Evolutionary conservation across 2,888 invertebrate genomes (phyloP).

Genomic region (Onchidella celtica): DNA sequence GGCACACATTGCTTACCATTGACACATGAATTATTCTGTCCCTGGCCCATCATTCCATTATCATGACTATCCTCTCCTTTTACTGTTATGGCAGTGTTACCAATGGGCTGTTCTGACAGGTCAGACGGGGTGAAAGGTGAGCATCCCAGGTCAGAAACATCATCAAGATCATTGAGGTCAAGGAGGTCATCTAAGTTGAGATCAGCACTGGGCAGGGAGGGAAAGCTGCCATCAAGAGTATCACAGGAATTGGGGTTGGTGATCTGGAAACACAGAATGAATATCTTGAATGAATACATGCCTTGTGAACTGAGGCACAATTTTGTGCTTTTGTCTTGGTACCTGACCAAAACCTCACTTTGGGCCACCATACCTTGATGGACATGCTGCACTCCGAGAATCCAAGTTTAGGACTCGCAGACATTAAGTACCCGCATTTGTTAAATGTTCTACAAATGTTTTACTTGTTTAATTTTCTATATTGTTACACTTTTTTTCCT

Average conservation of each 20-base stretch:
- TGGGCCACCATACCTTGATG: too few relatives aligned
- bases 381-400: too few relatives aligned
- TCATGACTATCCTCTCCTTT: background rate
- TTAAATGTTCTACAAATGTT: too few relatives aligned
- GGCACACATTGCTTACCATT: constrained; percentile 21
- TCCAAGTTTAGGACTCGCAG: too few relatives aligned
- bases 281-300: too few relatives aligned
- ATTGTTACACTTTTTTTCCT: too few relatives aligned
- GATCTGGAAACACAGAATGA: too few relatives aligned
- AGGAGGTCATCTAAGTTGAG: constrained; percentile 75
- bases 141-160: constrained; percentile 58
- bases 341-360: too few relatives aligned
- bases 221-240: constrained; percentile 60
- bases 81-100: constrained; percentile 4
- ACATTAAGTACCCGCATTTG: too few relatives aligned
- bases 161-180: constrained; percentile 73
- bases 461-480: too few relatives aligned
- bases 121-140: constrained; percentile 40
- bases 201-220: constrained; percentile 68
- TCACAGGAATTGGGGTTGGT: constrained; percentile 58
- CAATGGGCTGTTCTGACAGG: constrained; percentile 32
- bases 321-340: too few relatives aligned
- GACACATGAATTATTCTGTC: constrained; percentile 3
- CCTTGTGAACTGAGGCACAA: too few relatives aligned
- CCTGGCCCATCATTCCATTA: background rate